Percentiles rank a stretch among this genome's conserved stretches.
These are phyloP conservation scores for Dermolepida albohirtum DNA, from an alignment of 2,888 invertebrate species.

Conservation along the genomic window DNA sequence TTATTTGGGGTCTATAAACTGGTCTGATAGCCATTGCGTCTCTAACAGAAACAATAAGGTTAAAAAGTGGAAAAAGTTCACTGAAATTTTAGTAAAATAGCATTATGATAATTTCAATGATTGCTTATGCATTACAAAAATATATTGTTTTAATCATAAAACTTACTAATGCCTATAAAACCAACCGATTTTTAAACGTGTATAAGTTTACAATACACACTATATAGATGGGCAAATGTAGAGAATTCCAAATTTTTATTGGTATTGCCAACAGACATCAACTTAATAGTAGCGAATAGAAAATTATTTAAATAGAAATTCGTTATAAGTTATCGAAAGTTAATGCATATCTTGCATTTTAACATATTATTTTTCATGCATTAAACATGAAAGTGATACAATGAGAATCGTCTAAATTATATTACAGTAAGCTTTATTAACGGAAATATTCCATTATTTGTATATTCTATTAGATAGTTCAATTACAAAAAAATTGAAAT, in stretches of 20 bases:
- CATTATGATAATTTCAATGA: not conserved
- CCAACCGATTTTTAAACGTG: constrained; percentile 46
- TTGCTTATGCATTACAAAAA: not conserved
- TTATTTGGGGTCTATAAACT: constrained; percentile 87
- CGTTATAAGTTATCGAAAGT: too few species aligned
- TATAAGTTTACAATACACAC: constrained; percentile 33
- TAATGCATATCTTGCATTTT: too few species aligned
- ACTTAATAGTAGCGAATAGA: too few species aligned
- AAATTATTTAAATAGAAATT: too few species aligned
- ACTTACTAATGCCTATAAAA: constrained; percentile 54
- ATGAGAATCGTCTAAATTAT: too few species aligned
- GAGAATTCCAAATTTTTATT: constrained; percentile 27
- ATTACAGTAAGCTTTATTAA: too few species aligned
- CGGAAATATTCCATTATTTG: too few species aligned
- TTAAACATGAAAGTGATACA: too few species aligned
- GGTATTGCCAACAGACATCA: constrained; percentile 19
- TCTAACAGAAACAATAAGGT: constrained; percentile 45
- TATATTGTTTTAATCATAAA: constrained; percentile 39
- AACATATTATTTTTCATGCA: too few species aligned
- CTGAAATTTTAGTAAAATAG: not conserved
- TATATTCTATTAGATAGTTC: too few species aligned
- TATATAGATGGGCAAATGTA: constrained; percentile 39
- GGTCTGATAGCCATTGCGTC: constrained; percentile 89
- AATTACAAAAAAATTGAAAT: too few species aligned
- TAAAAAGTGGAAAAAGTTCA: constrained; percentile 6